A percentile compares a stretch with the other conserved stretches of the same genome.
Evolutionary conservation across 2,113 vertebrate species (phyloP).

Genomic region (Bettongia penicillata): DNA sequence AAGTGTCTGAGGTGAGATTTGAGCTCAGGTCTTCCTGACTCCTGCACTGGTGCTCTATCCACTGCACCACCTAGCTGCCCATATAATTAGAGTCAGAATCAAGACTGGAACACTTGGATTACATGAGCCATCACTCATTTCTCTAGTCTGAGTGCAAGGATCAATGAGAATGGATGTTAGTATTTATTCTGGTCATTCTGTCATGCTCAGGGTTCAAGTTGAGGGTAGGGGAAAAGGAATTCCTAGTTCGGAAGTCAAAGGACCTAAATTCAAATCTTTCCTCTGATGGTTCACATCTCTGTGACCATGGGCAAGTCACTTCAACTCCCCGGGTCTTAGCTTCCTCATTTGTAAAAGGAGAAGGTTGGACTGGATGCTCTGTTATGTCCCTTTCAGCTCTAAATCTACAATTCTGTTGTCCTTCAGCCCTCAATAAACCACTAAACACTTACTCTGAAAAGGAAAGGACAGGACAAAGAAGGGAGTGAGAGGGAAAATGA

Average conservation of each 20-base stretch:
- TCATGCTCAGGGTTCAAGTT: not conserved
- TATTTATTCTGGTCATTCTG: not conserved
- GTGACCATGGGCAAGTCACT: not conserved
- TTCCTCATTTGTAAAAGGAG: not conserved
- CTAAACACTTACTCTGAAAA: not conserved
- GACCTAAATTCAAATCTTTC: not conserved
- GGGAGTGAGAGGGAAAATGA: constrained; percentile 2
- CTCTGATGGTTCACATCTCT: not conserved
- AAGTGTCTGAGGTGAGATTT: too few species aligned
- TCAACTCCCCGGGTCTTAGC: not conserved
- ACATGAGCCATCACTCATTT: constrained; percentile 19
- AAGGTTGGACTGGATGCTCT: not conserved
- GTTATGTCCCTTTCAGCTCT: not conserved
- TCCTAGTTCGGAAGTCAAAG: not conserved
- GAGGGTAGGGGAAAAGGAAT: not conserved
- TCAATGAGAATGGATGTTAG: not conserved
- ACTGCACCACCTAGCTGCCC: too few species aligned
- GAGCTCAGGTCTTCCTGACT: too few species aligned
- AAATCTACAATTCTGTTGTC: not conserved
- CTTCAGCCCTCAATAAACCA: not conserved
- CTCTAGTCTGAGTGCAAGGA: not conserved
- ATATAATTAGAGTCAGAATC: not conserved
- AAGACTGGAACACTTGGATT: not conserved
- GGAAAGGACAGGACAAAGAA: not conserved
- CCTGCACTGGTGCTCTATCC: too few species aligned